Percentiles rank a stretch among this genome's conserved stretches.
Conservation (phyloP, 1,140 invertebrate species). For the Antheraea mylitta region DNA sequence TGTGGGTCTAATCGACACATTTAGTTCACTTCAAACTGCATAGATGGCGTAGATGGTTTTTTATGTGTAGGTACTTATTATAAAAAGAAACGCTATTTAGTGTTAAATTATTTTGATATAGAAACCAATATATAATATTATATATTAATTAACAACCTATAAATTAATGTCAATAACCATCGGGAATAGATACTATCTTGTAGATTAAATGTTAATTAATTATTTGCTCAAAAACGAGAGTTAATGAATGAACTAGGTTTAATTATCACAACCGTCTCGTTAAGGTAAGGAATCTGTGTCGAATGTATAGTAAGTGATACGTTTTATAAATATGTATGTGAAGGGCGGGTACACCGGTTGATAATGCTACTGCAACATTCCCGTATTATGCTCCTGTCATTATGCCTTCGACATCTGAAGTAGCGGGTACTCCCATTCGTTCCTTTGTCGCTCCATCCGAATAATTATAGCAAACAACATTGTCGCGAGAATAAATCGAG, state of each 20-base stretch:
- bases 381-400: slow-evolving; percentile 60
- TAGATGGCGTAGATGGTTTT: not conserved
- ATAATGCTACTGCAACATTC: slow-evolving; percentile 55
- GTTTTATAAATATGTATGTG: slow-evolving; percentile 69
- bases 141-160: not conserved
- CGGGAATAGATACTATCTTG: slow-evolving; percentile 2
- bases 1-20: not conserved
- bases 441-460: slow-evolving; percentile 67
- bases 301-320: slow-evolving; percentile 33
- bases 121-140: not conserved
- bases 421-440: slow-evolving; percentile 56
- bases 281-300: slow-evolving; percentile 24
- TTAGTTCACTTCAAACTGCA: not conserved
- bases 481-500: slow-evolving; percentile 39
- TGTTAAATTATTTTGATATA: not conserved
- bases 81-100: not conserved
- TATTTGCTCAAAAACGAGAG: slow-evolving; percentile 19
- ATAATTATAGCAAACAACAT: slow-evolving; percentile 66
- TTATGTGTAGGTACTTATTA: not conserved
- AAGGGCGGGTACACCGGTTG: slow-evolving; percentile 48
- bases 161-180: slow-evolving; percentile 6
- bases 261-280: slow-evolving; percentile 19
- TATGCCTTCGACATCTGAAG: slow-evolving; percentile 56
- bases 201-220: slow-evolving; percentile 5
- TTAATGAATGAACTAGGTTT: slow-evolving; percentile 28